These are phyloP conservation scores for Drosophila melanogaster DNA, from an alignment of 1,140 invertebrate species.

Conservation along the genomic window Release_6_plus_ISO1_MT NT_037436.4:971001-971500, in stretches of 20 bases:
- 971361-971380: too few species aligned
- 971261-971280: slow-evolving; percentile 32
- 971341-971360: too few species aligned
- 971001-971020: slow-evolving; percentile 25
- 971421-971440: too few species aligned
- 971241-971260: slow-evolving; percentile 29
- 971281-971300: slow-evolving; percentile 16
- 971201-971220: slow-evolving; percentile 21
- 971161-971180: slow-evolving; percentile 11
- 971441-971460: not conserved
- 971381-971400: too few species aligned
- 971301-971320: not conserved
- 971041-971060: too few species aligned
- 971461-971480: slow-evolving; percentile 9
- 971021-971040: slow-evolving; percentile 5
- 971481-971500: slow-evolving; percentile 24
- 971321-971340: not conserved
- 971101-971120: slow-evolving; percentile 76
- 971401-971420: too few species aligned
- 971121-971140: slow-evolving; percentile 75
- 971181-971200: slow-evolving; percentile 20
- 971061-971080: slow-evolving; percentile 41
- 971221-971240: slow-evolving; percentile 19
- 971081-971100: slow-evolving; percentile 68
- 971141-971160: slow-evolving; percentile 50